phyloP scores from a whole-genome alignment of 2,113 vertebrate species.

The Paramormyrops kingsleyae region DNA sequence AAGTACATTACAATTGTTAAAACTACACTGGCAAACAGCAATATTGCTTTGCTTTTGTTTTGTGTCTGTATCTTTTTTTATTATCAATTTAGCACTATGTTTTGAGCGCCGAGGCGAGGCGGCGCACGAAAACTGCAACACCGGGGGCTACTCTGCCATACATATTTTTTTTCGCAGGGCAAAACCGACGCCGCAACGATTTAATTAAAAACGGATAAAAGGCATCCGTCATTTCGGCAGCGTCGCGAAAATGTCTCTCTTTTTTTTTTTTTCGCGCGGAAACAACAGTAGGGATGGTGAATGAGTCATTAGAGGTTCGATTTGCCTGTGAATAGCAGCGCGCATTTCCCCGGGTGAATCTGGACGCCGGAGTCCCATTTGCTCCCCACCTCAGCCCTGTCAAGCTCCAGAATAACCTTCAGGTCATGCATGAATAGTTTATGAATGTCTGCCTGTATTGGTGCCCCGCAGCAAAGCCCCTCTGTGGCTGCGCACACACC shows the following conservation, averaged over 20 bases:
- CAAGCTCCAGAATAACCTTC: neutral
- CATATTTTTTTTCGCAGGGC: neutral
- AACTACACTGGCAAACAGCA: neutral
- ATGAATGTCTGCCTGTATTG: neutral
- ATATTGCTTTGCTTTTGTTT: neutral
- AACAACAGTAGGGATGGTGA: neutral
- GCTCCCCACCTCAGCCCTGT: neutral
- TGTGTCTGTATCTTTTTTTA: neutral
- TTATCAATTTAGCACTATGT: neutral
- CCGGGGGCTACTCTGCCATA: neutral
- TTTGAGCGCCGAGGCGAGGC: neutral
- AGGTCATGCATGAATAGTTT: constrained; percentile 10
- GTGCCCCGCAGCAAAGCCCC: neutral
- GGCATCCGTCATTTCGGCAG: neutral
- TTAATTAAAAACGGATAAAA: constrained; percentile 6
- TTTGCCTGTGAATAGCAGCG: neutral
- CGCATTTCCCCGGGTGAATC: neutral
- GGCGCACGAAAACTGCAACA: neutral
- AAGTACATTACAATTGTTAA: neutral
- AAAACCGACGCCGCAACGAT: neutral
- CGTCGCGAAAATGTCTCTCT: neutral
- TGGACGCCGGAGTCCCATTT: neutral
- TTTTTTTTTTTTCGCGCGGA: neutral
- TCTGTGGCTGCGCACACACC: neutral
- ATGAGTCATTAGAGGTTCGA: neutral